These are phyloP conservation scores for Aphelenchoides bicaudatus DNA, from an alignment of 2,888 invertebrate species.

Conservation along the genomic window DNA sequence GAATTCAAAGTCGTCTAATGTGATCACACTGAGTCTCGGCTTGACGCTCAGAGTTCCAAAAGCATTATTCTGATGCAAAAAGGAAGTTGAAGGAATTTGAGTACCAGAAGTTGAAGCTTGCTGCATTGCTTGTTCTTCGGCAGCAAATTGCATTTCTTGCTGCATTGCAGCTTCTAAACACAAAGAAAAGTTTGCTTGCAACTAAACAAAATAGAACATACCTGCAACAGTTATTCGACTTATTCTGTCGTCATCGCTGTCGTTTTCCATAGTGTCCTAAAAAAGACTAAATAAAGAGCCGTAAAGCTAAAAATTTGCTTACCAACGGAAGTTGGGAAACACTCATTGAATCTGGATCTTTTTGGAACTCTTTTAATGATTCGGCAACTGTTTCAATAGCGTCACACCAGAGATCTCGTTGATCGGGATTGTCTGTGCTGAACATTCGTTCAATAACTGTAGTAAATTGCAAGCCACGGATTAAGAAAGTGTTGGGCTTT, in stretches of 20 bases:
- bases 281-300: too few relatives aligned
- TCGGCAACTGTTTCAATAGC: conserved; percentile 47
- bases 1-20: conserved; percentile 93
- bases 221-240: conserved; percentile 16
- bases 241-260: conserved; percentile 4
- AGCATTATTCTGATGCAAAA: neutral
- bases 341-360: conserved; percentile 35
- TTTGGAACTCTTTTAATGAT: conserved; percentile 32
- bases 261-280: too few relatives aligned
- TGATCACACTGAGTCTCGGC: conserved; percentile 16
- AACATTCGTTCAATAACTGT: conserved; percentile 96
- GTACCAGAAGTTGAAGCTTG: neutral
- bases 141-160: conserved; percentile 5
- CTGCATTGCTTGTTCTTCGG: neutral
- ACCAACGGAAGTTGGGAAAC: conserved; percentile 40
- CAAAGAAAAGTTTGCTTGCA: too few relatives aligned
- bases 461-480: conserved; percentile 94
- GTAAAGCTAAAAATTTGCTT: too few relatives aligned
- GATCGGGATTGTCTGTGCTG: conserved; percentile 64
- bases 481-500: conserved; percentile 90
- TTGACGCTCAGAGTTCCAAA: neutral
- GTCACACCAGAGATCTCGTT: conserved; percentile 47
- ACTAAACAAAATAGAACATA: too few relatives aligned
- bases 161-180: conserved; percentile 19
- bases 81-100: neutral